Conservation (phyloP, 2,797 vertebrate genomes). For the Tympanoctomys barrerae region DNA sequence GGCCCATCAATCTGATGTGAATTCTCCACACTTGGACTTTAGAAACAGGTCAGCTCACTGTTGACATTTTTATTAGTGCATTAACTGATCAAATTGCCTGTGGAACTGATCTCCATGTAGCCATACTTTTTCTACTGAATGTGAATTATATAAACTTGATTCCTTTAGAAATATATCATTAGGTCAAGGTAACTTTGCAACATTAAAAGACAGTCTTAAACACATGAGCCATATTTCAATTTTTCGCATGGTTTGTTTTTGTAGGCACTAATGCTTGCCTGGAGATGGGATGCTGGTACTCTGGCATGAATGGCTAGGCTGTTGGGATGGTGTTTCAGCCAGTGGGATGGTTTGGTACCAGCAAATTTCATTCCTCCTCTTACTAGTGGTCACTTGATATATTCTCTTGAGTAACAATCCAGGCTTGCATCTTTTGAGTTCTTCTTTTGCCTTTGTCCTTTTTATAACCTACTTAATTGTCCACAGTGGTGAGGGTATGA, state of each 20-base stretch:
- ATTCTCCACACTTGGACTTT: constrained; percentile 18
- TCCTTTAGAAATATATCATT: constrained; percentile 33
- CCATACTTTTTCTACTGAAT: neutral
- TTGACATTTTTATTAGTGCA: constrained; percentile 5
- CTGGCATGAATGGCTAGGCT: neutral
- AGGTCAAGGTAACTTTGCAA: constrained; percentile 33
- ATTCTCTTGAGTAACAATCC: neutral
- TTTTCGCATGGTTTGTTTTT: neutral
- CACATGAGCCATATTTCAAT: neutral
- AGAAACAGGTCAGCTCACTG: neutral
- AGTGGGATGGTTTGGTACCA: neutral
- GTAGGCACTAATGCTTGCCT: neutral
- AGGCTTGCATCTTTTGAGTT: neutral
- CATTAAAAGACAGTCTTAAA: constrained; percentile 35
- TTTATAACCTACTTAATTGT: neutral
- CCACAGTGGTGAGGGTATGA: neutral
- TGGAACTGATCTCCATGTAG: neutral
- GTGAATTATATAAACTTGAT: constrained; percentile 40
- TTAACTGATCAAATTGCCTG: constrained; percentile 32
- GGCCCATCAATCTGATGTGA: neutral
- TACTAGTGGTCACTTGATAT: neutral
- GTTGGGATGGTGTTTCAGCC: neutral
- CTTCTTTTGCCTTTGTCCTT: neutral
- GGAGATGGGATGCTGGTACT: neutral
- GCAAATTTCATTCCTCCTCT: fast-evolving